Conservation (phyloP, 2,113 vertebrate genomes). For the Lathamus discolor region DNA sequence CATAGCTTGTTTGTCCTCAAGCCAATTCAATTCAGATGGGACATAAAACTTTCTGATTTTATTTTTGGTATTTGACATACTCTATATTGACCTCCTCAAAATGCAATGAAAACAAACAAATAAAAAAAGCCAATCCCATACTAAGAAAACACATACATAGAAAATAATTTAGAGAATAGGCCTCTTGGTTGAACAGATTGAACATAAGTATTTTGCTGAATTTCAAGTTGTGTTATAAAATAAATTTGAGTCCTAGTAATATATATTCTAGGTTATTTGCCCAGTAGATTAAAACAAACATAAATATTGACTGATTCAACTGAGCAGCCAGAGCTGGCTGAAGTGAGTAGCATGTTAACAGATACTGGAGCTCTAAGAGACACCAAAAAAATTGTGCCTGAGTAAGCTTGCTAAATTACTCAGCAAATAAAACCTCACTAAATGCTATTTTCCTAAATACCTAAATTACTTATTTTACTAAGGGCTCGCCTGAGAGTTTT, state of each 20-base stretch:
- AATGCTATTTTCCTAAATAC: not conserved
- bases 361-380: not conserved
- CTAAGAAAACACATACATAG: not conserved
- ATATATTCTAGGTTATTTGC: not conserved
- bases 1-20: not conserved
- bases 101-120: not conserved
- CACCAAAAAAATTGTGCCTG: not conserved
- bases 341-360: not conserved
- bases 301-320: not conserved
- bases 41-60: not conserved
- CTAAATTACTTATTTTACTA: not conserved
- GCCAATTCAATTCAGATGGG: not conserved
- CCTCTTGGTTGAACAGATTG: not conserved
- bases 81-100: not conserved
- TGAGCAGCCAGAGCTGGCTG: not conserved
- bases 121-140: not conserved
- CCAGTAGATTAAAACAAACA: not conserved
- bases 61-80: not conserved
- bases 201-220: not conserved
- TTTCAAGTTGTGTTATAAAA: not conserved
- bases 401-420: not conserved
- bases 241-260: not conserved
- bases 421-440: not conserved
- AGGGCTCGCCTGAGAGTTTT: not conserved
- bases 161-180: not conserved